Evolutionary conservation across 2,888 invertebrate species (phyloP).

Genomic region (Andrena bucephala): DNA sequence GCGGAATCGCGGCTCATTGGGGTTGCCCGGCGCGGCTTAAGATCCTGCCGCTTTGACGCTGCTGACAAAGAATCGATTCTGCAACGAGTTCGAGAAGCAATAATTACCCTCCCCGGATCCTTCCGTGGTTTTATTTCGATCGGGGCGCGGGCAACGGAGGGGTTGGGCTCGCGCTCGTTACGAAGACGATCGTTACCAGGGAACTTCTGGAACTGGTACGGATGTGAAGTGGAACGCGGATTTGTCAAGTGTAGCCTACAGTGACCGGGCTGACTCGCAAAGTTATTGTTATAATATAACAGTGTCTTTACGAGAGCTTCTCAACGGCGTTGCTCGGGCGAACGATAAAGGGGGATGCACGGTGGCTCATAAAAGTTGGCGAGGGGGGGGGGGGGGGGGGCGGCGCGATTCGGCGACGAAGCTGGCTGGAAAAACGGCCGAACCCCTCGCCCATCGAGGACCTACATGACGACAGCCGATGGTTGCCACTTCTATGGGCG

Average conservation of each 20-base stretch:
- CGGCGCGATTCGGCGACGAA: conserved; percentile 23
- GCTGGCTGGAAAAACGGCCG: conserved; percentile 32
- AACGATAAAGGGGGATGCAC: conserved; percentile 9
- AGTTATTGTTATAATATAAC: conserved; percentile 34
- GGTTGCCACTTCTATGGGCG: conserved; percentile 47
- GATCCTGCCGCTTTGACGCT: conserved; percentile 4
- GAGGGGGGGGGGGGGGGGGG: background rate
- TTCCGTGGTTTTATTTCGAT: background rate
- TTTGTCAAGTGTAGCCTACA: conserved; percentile 15
- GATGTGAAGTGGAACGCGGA: background rate
- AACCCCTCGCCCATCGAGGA: conserved; percentile 39
- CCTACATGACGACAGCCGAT: conserved; percentile 49
- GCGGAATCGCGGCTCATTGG: conserved; percentile 24
- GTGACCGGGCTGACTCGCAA: background rate
- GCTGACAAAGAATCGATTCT: background rate
- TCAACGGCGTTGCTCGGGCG: conserved; percentile 21
- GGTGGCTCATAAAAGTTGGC: conserved; percentile 33
- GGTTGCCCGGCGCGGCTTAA: background rate
- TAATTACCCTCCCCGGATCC: background rate
- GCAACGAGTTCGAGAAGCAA: background rate
- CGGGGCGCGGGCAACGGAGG: background rate
- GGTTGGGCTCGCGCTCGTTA: background rate
- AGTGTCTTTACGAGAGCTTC: conserved; percentile 18
- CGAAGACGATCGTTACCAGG: background rate
- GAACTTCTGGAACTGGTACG: background rate